Base-by-base conservation (phyloP, 64 coral and sea anemone species). In the Montipora foliosa region DNA sequence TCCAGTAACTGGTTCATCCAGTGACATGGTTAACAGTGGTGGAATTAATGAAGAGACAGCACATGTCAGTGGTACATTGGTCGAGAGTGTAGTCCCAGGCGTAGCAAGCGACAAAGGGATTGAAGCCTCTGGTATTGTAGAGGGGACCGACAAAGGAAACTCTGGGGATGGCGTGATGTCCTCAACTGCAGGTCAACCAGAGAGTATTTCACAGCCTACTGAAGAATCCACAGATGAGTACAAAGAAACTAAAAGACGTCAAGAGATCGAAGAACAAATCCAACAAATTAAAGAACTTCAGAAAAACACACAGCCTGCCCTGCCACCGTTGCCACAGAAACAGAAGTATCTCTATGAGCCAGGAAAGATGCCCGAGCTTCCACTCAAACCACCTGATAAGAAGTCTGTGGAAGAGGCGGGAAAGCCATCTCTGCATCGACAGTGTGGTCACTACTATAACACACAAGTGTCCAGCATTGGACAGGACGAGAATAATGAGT, bases 391-490 rank as follows among this genome's bases (percentile, higher is more conserved):
- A 15, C 72, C 72, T n/a, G 87, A 89, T 59, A 20, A 49, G 12
- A 47, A 1, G 11, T 71, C 59, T 13, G 76, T 47, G 80, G 92
- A 79, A 73, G 55, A 80, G 11, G 44, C 49, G 15, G 61, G 15
- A 6, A 93, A 93, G 11, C 92, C 92, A 8, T 81, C 92, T 44
- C 69, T 93, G n/a, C 84, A 88, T 60, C 83, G 92, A 8, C 84
- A 93, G 60, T 93, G 92, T 80, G 92, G 92, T 12, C 92, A 93
- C 88, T 93, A 93, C 62, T 93, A 93, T 15, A 21, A 87, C 29
- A 93, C 74, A n/a, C 92, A 93, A 50, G 0, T 55, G 47, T 93
- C 92, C 12, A 22, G 84, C 22, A 87, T 93, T 64, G 84, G 84
- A 8, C 92, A 93, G 8, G 84, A 78, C 4, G 76, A 75, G 46